Percentiles rank a stretch among this genome's conserved stretches.
phyloP scores from a whole-genome alignment of 2,888 invertebrate genomes.

The Dryobota labecula region DNA sequence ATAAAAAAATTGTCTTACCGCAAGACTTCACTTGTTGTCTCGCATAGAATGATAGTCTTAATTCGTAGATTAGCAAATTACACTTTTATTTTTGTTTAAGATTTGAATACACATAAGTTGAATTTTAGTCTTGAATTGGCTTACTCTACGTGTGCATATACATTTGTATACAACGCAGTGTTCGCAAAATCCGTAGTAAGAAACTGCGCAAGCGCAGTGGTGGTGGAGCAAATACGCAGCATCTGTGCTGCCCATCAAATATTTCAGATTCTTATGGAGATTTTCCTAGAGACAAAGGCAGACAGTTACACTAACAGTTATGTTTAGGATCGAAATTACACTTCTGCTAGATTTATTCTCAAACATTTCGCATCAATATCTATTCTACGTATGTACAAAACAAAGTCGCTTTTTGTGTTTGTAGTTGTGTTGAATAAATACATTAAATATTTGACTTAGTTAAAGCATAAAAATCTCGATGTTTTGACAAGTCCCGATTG shows the following conservation, averaged over 20 bases:
- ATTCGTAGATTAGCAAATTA: background rate
- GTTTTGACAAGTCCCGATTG: no score
- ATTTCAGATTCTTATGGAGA: background rate
- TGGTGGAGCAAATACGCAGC: background rate
- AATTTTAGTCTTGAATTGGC: background rate
- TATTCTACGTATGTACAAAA: background rate
- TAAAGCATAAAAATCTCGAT: background rate
- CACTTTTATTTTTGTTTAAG: background rate
- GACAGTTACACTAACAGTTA: background rate
- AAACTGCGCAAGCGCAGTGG: background rate
- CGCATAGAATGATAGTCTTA: background rate
- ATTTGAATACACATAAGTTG: background rate
- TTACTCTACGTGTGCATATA: conserved; percentile 1
- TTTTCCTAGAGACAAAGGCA: background rate
- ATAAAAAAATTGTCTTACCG: background rate
- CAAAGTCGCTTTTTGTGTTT: background rate
- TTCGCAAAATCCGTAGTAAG: background rate
- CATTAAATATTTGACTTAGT: background rate
- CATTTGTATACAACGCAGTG: background rate
- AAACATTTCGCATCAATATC: background rate
- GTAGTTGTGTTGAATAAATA: background rate
- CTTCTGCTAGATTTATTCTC: background rate
- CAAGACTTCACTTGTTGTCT: background rate
- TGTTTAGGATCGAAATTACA: background rate
- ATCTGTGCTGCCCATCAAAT: background rate